Evolutionary conservation across 1,140 invertebrate genomes (phyloP), one percentile per base, ranked within the genome.

Genomic region (Harlomillsia oculata): DNA sequence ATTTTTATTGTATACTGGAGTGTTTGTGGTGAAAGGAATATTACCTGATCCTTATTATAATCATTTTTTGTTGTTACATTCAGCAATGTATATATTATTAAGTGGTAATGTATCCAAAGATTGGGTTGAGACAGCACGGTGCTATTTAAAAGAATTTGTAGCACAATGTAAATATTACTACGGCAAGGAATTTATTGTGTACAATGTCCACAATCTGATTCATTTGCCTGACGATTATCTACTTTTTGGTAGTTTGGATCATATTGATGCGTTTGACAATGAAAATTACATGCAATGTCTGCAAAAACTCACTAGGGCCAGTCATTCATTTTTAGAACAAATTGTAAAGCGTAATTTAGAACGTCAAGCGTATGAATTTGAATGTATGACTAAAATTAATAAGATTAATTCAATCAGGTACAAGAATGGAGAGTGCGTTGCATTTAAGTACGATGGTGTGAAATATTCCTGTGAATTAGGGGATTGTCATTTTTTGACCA

Each of bases 1-100:
- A 45, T 73, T 75, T 66, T 45, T 76, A 18, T 55, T 75, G 5
- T 76, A 76, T 62, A 69, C 67, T 29, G 74, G 73, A 6, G 66
- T 70, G 34, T 39, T 72, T 16, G 64, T 70, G 41, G 63, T 75
- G 25, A 67, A 64, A 56, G 48, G 59, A 25, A 56, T 65, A 49
- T 29, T 74, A 16, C 21, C 50, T n/a, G 34, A 65, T 30, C 49
- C 67, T n/a, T 11, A 63, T 9, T 72, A 72, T 64, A 13, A 62
- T 16, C 64, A 75, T 60, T 75, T 75, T 64, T 28, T 72, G 13
- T 16, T 63, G n/a, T 50, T 75, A 1, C 68, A 66, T 56, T 59
- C 68, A 44, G 55, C 59, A 20, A 63, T 72, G 6, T 63, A 54
- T 57, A 64, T 67, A 44, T 46, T 70, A 28, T 26, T 18, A 9